These are phyloP conservation scores for Hermaeophaga mercurialis DNA, from an alignment of 2,888 invertebrate genomes.

Conservation along the genomic window DNA sequence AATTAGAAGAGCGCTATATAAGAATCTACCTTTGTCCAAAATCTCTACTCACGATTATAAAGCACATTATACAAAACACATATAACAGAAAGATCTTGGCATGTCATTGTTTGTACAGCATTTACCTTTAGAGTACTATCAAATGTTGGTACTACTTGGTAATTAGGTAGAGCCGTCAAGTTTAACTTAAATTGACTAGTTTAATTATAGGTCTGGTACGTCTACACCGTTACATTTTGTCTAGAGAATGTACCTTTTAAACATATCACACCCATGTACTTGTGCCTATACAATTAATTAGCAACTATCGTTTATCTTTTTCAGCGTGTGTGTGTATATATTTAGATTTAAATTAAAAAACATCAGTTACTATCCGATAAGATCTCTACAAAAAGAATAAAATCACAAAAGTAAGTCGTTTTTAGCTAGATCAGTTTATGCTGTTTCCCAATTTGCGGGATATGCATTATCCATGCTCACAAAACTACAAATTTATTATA, in stretches of 20 bases:
- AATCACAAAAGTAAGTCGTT: no score
- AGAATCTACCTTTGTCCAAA: background rate
- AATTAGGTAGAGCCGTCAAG: background rate
- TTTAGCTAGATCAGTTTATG: no score
- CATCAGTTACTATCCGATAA: no score
- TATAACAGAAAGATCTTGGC: background rate
- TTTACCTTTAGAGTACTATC: background rate
- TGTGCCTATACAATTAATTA: background rate
- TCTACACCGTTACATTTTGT: background rate
- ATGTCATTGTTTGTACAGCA: background rate
- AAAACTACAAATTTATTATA: no score
- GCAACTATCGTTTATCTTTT: no score
- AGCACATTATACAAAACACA: conserved; percentile 5
- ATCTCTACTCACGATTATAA: conserved; percentile 8
- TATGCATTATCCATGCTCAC: no score
- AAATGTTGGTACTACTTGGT: background rate
- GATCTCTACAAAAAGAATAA: no score
- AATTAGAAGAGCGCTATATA: conserved; percentile 10
- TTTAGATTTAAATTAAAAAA: no score
- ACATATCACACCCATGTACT: background rate
- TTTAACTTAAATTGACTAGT: background rate
- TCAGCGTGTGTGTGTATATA: no score
- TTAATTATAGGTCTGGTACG: conserved; percentile 1
- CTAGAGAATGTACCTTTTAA: background rate
- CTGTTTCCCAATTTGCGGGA: no score